These are phyloP conservation scores for Hypotaenidia okinawae DNA, from an alignment of 2,797 vertebrate genomes.

Conservation along the genomic window DNA sequence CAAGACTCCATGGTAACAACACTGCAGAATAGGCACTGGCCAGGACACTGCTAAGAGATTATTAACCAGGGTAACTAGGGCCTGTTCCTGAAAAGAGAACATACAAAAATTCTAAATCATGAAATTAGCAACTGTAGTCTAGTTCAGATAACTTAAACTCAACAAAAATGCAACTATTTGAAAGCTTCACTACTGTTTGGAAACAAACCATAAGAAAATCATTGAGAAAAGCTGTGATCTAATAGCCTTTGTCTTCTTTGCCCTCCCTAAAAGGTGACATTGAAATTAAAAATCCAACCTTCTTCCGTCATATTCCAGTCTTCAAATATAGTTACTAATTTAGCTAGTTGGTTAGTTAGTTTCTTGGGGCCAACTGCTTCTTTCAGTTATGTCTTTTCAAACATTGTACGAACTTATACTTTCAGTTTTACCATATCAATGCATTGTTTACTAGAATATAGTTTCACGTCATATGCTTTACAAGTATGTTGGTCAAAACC, in stretches of 20 bases:
- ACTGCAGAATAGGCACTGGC: background rate
- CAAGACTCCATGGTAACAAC: background rate
- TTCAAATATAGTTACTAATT: background rate
- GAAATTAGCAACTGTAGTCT: background rate
- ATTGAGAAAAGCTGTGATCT: background rate
- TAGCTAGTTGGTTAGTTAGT: background rate
- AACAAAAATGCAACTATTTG: background rate
- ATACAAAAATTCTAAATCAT: background rate
- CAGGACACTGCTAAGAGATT: background rate
- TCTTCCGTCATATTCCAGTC: background rate
- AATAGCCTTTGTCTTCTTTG: background rate
- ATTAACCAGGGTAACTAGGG: background rate
- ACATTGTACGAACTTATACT: background rate
- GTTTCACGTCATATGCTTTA: background rate
- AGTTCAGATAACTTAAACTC: background rate
- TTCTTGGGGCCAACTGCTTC: background rate
- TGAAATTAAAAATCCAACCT: background rate
- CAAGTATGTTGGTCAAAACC: background rate
- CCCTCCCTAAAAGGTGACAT: background rate
- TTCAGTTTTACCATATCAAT: background rate
- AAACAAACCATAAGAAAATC: background rate
- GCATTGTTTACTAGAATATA: background rate
- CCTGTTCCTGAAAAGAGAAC: background rate
- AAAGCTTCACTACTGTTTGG: background rate
- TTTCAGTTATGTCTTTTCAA: background rate